Conservation (phyloP, 1,140 invertebrate genomes). For the Charaxes varanes region DNA sequence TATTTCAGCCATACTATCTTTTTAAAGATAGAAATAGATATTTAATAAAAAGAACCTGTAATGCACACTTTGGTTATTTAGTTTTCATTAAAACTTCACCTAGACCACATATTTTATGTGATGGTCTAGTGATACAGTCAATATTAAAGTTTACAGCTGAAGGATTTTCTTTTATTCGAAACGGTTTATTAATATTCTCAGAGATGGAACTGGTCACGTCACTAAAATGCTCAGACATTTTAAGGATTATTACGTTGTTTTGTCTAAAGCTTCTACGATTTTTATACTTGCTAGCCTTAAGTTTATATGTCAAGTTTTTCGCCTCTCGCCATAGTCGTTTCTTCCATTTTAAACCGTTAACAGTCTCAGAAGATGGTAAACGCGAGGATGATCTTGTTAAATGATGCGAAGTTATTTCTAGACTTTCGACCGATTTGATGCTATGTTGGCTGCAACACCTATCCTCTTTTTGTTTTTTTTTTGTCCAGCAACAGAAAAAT, state of each 20-base stretch:
- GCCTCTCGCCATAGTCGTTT: slow-evolving; percentile 7
- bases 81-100: slow-evolving; percentile 34
- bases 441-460: slow-evolving; percentile 27
- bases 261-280: slow-evolving; percentile 7
- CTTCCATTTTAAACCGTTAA: slow-evolving; percentile 19
- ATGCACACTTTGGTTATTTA: neutral
- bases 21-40: no score
- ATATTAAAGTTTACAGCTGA: slow-evolving; percentile 2
- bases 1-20: no score
- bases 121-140: slow-evolving; percentile 4
- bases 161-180: neutral
- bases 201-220: slow-evolving; percentile 3
- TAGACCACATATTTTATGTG: slow-evolving; percentile 33
- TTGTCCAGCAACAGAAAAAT: slow-evolving; percentile 4
- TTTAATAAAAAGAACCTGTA: no score
- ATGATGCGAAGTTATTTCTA: slow-evolving; percentile 30
- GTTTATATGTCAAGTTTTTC: slow-evolving; percentile 26
- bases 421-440: slow-evolving; percentile 26
- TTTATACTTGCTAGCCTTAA: slow-evolving; percentile 20
- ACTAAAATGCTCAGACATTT: slow-evolving; percentile 21
- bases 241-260: slow-evolving; percentile 26
- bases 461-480: neutral
- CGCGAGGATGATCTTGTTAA: slow-evolving; percentile 26
- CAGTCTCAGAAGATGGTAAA: slow-evolving; percentile 22
- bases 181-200: slow-evolving; percentile 3